Base-by-base conservation (phyloP, 2,797 vertebrate species). In the Anguilla anguilla region DNA sequence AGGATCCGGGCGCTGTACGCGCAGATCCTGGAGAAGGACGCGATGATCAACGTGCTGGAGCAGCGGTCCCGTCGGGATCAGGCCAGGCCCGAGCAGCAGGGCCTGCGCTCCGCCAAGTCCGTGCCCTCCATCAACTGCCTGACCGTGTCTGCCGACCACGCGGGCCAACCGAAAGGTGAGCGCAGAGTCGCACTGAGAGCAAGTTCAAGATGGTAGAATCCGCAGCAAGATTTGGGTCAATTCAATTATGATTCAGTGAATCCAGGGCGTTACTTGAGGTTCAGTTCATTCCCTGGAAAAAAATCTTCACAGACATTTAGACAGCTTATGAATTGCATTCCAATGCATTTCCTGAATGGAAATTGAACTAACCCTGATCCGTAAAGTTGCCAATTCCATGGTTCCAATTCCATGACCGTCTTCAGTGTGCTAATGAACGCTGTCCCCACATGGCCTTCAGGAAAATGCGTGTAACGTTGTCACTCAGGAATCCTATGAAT, bases 21-120 rank as follows among this genome's bases (percentile, higher is more conserved):
- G 77, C 97, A 98, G 92, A 98, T 99, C 90, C 93, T 99, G 90
- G 98, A 99, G 95, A 99, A 99, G 92, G 98, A 99, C 0, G 98
- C 97, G 0, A 95, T 99, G 91, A 99, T 99, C 93, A 98, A 98
- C 92, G 98, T 99, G 35, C 95, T 99, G 74, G 97, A 99, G 91
- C 98, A 99, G 91, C 97, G 98, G 81, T 98, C 98, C 0, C 94
- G 95, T 10, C 96, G 94, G 88, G 98, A 99, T 46, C 97, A 97
- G 74, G 94, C 93, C 92, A 97, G 95, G 88, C 93, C 94, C 77
- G 93, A 96, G 46, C 97, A 95, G 79, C 94, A 96, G 79, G 96
- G 96, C 51, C 96, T 99, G 57, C 95, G 98, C 0, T 97, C 96
- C 0, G 97, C 98, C 83, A 96, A 97, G 74, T 99, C 99, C 0